Evolutionary conservation across 2,797 vertebrate species (phyloP).

Genomic region (Falco concolor): DNA sequence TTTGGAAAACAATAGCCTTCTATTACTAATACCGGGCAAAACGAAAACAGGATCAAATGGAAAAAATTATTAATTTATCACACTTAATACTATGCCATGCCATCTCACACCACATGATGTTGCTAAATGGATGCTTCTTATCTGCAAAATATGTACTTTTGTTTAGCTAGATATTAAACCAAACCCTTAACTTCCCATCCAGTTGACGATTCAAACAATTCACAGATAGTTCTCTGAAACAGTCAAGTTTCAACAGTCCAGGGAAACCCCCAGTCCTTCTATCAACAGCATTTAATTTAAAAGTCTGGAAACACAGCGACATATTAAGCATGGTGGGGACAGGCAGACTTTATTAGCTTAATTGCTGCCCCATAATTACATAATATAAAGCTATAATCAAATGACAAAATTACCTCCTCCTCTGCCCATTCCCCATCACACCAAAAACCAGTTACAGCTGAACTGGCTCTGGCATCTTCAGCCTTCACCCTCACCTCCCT

Average conservation of each 20-base stretch:
- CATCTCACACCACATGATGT: too few relatives aligned
- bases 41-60: not conserved
- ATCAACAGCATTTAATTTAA: not conserved
- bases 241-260: not conserved
- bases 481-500: not conserved
- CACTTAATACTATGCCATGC: not conserved
- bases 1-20: not conserved
- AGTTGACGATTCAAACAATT: not conserved
- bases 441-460: not conserved
- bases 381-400: not conserved
- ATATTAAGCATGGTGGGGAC: not conserved
- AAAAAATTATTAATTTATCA: not conserved
- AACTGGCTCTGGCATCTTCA: not conserved
- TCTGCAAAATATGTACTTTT: not conserved
- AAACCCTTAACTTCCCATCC: not conserved
- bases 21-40: too few relatives aligned
- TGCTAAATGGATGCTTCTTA: not conserved
- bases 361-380: not conserved
- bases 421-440: not conserved
- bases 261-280: not conserved
- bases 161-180: not conserved
- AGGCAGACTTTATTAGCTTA: not conserved
- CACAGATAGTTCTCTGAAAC: not conserved
- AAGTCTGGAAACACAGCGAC: not conserved
- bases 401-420: not conserved